Conservation (phyloP, 2,797 vertebrate species). For the Onychomys arenicola region DNA sequence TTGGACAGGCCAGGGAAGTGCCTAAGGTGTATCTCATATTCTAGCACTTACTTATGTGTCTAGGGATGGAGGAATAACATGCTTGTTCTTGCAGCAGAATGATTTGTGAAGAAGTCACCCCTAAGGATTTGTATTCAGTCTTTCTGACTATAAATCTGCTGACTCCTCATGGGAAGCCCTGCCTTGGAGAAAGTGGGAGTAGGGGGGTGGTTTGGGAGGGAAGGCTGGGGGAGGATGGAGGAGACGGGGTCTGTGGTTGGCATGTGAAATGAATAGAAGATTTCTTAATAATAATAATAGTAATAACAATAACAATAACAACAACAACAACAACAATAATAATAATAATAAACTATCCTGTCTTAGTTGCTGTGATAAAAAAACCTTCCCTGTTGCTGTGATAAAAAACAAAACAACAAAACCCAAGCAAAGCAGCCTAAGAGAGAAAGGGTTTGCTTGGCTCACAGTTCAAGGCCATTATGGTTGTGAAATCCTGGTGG, state of each 20-base stretch:
- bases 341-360: background rate
- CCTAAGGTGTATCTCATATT: background rate
- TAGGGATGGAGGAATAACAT: background rate
- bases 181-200: no score
- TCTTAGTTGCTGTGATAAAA: background rate
- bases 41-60: background rate
- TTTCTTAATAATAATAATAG: no score
- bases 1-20: no score
- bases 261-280: no score
- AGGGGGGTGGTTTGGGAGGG: no score
- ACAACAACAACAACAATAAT: no score
- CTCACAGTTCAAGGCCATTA: background rate
- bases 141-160: background rate
- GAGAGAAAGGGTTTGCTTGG: background rate
- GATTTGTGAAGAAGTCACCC: background rate
- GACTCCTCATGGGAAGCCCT: no score
- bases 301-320: no score
- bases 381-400: background rate
- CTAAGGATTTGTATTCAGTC: background rate
- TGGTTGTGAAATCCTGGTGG: background rate
- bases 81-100: background rate
- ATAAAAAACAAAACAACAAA: background rate
- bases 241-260: no score
- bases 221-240: no score
- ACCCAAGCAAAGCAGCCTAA: background rate